Percentiles rank a stretch among this genome's conserved stretches.
Evolutionary conservation across 2,888 invertebrate species (phyloP).

Genomic region (Hemistola chrysoprasaria): DNA sequence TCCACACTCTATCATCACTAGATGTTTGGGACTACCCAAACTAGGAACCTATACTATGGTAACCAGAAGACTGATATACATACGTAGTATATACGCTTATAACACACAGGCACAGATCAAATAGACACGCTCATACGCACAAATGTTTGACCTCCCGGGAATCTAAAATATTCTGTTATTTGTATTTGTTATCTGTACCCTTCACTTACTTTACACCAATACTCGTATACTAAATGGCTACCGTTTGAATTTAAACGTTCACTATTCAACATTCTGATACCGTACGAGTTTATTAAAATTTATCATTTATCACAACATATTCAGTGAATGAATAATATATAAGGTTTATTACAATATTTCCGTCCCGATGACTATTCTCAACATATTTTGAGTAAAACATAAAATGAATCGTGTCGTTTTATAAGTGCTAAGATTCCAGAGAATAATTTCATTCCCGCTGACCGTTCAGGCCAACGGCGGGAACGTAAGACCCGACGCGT

Average conservation of each 20-base stretch:
- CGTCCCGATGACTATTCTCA: constrained; percentile 27
- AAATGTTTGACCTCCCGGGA: too few relatives aligned
- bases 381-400: constrained; percentile 22
- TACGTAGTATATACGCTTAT: too few relatives aligned
- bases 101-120: too few relatives aligned
- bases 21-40: too few relatives aligned
- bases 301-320: constrained; percentile 24
- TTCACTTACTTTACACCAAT: too few relatives aligned
- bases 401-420: constrained; percentile 43
- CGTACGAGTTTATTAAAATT: constrained; percentile 23
- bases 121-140: too few relatives aligned
- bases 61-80: too few relatives aligned
- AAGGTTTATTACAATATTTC: constrained; percentile 33
- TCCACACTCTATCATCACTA: too few relatives aligned
- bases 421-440: constrained; percentile 51
- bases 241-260: not conserved
- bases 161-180: too few relatives aligned
- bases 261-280: constrained; percentile 12
- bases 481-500: constrained; percentile 63
- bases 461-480: constrained; percentile 37
- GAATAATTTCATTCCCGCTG: constrained; percentile 65
- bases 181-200: too few relatives aligned
- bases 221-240: too few relatives aligned
- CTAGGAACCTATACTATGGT: too few relatives aligned
- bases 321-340: constrained; percentile 29